phyloP scores from a whole-genome alignment of 2,888 invertebrate species.

The Brachyopa scutellaris region DNA sequence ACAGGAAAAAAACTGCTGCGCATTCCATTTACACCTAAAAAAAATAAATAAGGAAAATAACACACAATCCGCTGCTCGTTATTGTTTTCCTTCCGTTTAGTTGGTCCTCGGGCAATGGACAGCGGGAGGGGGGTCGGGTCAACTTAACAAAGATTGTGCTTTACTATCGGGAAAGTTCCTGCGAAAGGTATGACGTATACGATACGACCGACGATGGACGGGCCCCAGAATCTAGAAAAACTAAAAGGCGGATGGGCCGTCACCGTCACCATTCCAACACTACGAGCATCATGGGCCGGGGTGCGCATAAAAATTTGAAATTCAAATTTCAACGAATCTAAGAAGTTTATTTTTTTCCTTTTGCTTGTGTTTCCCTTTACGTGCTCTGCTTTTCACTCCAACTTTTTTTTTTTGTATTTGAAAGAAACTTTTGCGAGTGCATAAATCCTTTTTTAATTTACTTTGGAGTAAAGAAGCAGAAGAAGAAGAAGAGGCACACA shows the following conservation, averaged over 20 bases:
- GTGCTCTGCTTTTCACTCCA: not conserved
- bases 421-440: not conserved
- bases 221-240: constrained; percentile 14
- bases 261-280: not conserved
- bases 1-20: constrained; percentile 1
- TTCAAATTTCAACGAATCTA: constrained; percentile 60
- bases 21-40: constrained; percentile 23
- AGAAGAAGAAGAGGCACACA: constrained; percentile 19
- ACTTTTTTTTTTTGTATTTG: not conserved
- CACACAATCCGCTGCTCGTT: constrained; percentile 20
- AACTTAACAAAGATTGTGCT: constrained; percentile 31
- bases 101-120: not conserved
- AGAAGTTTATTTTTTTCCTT: constrained; percentile 25
- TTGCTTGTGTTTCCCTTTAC: not conserved
- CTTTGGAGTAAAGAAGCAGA: not conserved
- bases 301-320: constrained; percentile 55
- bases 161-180: constrained; percentile 1
- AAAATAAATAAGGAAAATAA: constrained; percentile 8
- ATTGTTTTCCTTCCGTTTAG: constrained; percentile 48
- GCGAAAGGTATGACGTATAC: constrained; percentile 13
- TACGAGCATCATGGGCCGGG: not conserved
- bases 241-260: constrained; percentile 21
- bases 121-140: constrained; percentile 6
- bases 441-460: constrained; percentile 32
- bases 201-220: constrained; percentile 1